phyloP scores from a whole-genome alignment of 2,113 vertebrate genomes.

The Sapayoa aenigma region DNA sequence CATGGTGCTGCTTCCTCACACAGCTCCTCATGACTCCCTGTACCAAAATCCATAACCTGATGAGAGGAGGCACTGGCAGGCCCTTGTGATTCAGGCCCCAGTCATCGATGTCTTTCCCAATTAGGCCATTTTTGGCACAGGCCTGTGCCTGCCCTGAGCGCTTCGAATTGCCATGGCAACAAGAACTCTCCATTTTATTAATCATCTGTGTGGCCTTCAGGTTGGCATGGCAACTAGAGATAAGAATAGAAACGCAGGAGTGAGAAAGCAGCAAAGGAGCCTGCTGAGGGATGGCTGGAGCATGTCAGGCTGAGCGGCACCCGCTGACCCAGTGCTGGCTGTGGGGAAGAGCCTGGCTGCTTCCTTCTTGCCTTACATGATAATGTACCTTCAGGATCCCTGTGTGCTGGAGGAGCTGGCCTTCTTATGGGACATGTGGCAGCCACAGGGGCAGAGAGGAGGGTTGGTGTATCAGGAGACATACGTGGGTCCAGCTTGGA shows the following conservation, averaged over 20 bases:
- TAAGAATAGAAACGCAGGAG: constrained; percentile 60
- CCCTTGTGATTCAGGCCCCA: constrained; percentile 6
- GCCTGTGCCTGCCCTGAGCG: constrained; percentile 28
- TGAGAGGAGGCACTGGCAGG: background rate
- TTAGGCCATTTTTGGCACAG: constrained; percentile 27
- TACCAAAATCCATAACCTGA: background rate
- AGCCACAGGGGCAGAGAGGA: background rate
- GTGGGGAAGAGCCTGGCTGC: background rate
- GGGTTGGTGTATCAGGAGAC: background rate
- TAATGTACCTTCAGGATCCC: background rate
- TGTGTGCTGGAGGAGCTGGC: background rate
- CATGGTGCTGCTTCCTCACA: fast-evolving
- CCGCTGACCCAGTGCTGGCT: background rate
- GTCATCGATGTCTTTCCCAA: constrained; percentile 32
- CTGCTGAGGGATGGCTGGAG: constrained; percentile 20
- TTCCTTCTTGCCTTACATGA: background rate
- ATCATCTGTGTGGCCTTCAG: constrained; percentile 66
- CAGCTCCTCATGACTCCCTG: background rate
- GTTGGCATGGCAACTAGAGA: constrained; percentile 69
- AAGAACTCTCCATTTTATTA: constrained; percentile 63
- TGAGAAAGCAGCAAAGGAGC: constrained; percentile 8
- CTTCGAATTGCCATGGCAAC: constrained; percentile 66
- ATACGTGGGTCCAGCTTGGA: background rate
- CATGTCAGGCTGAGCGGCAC: background rate
- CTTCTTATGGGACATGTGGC: background rate